phyloP scores from a whole-genome alignment of 2,888 invertebrate genomes.

The Parapristionchus giblindavisi region DNA sequence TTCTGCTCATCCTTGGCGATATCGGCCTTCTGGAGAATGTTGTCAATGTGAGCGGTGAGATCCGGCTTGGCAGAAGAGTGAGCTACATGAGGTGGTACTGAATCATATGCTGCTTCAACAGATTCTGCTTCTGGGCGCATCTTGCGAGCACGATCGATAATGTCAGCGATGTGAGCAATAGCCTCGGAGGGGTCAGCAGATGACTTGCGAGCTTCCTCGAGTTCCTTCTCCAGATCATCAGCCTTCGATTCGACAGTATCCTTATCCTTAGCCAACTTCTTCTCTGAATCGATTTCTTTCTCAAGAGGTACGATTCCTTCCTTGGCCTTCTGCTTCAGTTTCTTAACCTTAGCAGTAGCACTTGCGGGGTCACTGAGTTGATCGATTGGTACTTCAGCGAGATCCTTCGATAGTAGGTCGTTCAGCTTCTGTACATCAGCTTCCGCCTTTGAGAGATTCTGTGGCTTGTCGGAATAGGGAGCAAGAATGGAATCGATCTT shows the following conservation, averaged over 20 bases:
- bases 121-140: slow-evolving; percentile 16
- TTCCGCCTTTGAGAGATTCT: slow-evolving; percentile 20
- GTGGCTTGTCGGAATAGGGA: slow-evolving; percentile 45
- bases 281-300: slow-evolving; percentile 25
- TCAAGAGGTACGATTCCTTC: not conserved
- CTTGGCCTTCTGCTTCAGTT: slow-evolving; percentile 15
- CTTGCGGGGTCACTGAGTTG: slow-evolving; percentile 9
- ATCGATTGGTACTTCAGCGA: slow-evolving; percentile 11
- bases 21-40: slow-evolving; percentile 27
- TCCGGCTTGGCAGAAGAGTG: slow-evolving; percentile 6
- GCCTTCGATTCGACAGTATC: slow-evolving; percentile 42
- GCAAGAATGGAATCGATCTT: slow-evolving; percentile 46
- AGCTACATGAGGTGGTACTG: not conserved
- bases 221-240: slow-evolving; percentile 34
- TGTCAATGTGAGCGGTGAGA: slow-evolving; percentile 12
- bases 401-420: slow-evolving; percentile 13
- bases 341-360: slow-evolving; percentile 7
- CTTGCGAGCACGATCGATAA: slow-evolving; percentile 6
- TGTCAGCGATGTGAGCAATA: slow-evolving; percentile 15
- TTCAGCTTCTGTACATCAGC: slow-evolving; percentile 25
- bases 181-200: slow-evolving; percentile 5
- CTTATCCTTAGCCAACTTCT: slow-evolving; percentile 42
- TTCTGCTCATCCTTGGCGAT: slow-evolving; percentile 36
- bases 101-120: slow-evolving; percentile 5
- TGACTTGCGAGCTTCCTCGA: slow-evolving; percentile 4